A percentile compares a stretch with the other conserved stretches of the same genome.
phyloP scores from a whole-genome alignment of 1,140 invertebrate genomes.

The Aphidius gifuensis region DNA sequence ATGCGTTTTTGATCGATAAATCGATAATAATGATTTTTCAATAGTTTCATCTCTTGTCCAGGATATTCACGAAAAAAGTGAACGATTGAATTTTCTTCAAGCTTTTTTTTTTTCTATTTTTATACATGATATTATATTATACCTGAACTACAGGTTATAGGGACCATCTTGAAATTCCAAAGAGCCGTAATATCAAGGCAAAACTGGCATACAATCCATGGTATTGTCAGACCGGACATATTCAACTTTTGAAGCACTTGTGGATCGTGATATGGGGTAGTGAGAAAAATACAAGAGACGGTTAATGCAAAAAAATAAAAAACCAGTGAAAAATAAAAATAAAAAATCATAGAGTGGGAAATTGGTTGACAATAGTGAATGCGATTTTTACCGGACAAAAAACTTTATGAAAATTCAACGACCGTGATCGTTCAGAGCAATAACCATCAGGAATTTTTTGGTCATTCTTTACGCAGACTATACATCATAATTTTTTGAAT shows the following conservation, averaged over 20 bases:
- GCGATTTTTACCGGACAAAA: constrained; percentile 22
- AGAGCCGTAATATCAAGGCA: constrained; percentile 33
- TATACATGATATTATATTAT: constrained; percentile 6
- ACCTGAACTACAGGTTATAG: constrained; percentile 20
- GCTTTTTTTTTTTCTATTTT: neutral
- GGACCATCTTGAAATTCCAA: constrained; percentile 38
- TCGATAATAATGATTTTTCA: constrained; percentile 17
- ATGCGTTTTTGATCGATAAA: constrained; percentile 5
- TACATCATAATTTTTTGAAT: constrained; percentile 1
- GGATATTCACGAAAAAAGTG: neutral
- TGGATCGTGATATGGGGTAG: constrained; percentile 1
- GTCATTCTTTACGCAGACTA: neutral
- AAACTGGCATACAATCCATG: constrained; percentile 7
- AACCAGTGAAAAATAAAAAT: neutral
- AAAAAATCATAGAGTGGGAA: constrained; percentile 1
- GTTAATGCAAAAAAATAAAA: neutral
- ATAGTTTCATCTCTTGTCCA: neutral
- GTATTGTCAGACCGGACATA: constrained; percentile 19
- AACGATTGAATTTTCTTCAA: constrained; percentile 11
- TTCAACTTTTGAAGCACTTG: constrained; percentile 7
- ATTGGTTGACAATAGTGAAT: constrained; percentile 1
- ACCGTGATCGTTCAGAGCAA: neutral
- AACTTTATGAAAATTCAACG: constrained; percentile 15
- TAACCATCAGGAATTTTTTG: constrained; percentile 17
- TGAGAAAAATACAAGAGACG: neutral